phyloP scores from a whole-genome alignment of 2,797 vertebrate species.

The Peromyscus attwateri region DNA sequence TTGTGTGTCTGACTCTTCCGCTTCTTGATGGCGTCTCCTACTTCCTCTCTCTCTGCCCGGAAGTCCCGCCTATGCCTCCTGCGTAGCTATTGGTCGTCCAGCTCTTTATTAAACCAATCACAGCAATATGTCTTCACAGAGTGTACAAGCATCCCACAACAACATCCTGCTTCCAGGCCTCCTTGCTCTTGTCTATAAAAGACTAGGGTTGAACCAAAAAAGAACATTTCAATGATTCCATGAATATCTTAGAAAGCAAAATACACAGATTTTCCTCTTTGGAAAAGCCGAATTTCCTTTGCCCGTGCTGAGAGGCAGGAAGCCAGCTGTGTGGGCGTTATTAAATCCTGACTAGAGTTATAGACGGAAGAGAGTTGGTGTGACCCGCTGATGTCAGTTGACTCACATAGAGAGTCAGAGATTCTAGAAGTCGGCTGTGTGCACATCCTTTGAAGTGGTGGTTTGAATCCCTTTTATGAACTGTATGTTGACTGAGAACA shows the following conservation, averaged over 20 bases:
- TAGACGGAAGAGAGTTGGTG: slow-evolving; percentile 22
- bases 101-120: neutral
- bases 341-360: neutral
- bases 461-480: slow-evolving; percentile 62
- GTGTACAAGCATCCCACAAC: neutral
- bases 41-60: neutral
- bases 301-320: neutral
- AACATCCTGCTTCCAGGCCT: neutral
- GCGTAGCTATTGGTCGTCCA: neutral
- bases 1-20: neutral
- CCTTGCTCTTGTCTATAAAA: neutral
- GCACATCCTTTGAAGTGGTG: slow-evolving; percentile 66
- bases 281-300: slow-evolving; percentile 21
- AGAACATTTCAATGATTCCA: slow-evolving; percentile 19
- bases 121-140: neutral
- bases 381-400: slow-evolving; percentile 45
- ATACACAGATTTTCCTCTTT: slow-evolving; percentile 3
- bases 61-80: neutral
- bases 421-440: slow-evolving; percentile 16
- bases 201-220: neutral
- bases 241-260: slow-evolving; percentile 69
- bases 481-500: slow-evolving; percentile 49
- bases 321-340: neutral
- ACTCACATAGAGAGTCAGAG: neutral
- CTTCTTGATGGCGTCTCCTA: neutral